Conservation (phyloP, 2,888 invertebrate species). For the Conomelus anceps region DNA sequence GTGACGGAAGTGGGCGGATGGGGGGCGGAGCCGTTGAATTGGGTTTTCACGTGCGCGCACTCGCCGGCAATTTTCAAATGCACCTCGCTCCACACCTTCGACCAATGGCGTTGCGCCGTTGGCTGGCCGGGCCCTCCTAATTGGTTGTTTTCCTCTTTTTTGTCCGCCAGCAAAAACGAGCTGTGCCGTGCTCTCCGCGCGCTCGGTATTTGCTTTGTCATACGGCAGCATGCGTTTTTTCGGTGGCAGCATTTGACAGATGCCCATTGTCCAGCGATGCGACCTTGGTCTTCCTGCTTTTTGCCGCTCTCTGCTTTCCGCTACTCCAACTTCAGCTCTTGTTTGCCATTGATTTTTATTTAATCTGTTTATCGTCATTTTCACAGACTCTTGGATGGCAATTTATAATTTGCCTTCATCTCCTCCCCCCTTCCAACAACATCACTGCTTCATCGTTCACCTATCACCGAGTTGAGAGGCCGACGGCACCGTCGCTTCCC, state of each 20-base stretch:
- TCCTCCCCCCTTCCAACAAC: not conserved
- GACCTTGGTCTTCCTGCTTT: slow-evolving; percentile 9
- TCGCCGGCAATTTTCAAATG: not conserved
- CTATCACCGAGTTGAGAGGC: not conserved
- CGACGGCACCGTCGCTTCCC: not conserved
- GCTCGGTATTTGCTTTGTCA: slow-evolving; percentile 10
- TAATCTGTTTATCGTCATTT: slow-evolving; percentile 12
- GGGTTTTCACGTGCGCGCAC: slow-evolving; percentile 11
- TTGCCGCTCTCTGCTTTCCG: too few species aligned
- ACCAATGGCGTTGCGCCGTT: not conserved
- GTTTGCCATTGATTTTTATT: slow-evolving; percentile 10
- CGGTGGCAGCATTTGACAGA: slow-evolving; percentile 9
- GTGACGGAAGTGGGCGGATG: slow-evolving; percentile 10
- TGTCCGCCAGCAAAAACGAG: not conserved
- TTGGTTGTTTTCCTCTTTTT: slow-evolving; percentile 12
- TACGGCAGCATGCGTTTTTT: slow-evolving; percentile 1
- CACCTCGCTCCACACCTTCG: slow-evolving; percentile 6
- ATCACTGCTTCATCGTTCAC: not conserved
- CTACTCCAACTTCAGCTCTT: not conserved
- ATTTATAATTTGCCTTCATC: slow-evolving; percentile 2
- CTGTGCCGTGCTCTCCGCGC: not conserved
- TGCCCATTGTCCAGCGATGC: slow-evolving; percentile 8
- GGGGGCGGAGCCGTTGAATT: slow-evolving; percentile 6
- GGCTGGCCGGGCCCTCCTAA: slow-evolving; percentile 4
- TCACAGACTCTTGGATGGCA: slow-evolving; percentile 4